phyloP scores from a whole-genome alignment of 2,888 invertebrate genomes.

The Capitulum mitella region DNA sequence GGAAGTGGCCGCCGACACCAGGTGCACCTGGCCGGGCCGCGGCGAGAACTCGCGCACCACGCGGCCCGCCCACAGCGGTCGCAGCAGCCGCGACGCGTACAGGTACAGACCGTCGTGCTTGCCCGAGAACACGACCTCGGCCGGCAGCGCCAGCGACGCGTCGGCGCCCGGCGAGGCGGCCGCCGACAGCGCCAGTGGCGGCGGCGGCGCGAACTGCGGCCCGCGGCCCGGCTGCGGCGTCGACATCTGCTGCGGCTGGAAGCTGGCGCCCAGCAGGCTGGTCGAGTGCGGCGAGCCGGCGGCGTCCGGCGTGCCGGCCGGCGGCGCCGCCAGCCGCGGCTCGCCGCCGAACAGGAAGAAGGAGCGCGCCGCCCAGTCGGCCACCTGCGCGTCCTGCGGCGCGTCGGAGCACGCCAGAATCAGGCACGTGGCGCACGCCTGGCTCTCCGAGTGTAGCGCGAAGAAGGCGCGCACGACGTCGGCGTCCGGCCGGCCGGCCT shows the following conservation, averaged over 20 bases:
- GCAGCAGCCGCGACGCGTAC: constrained; percentile 76
- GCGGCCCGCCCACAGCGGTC: constrained; percentile 78
- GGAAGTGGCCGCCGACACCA: constrained; percentile 59
- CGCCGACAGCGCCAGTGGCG: constrained; percentile 29
- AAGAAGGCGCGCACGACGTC: constrained; percentile 79
- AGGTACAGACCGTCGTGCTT: constrained; percentile 92
- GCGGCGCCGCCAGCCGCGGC: constrained; percentile 5
- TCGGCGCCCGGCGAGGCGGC: constrained; percentile 32
- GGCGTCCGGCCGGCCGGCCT: constrained; percentile 77
- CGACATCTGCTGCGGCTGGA: constrained; percentile 26
- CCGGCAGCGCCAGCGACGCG: constrained; percentile 22
- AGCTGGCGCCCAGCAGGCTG: constrained; percentile 12
- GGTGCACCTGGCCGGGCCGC: constrained; percentile 44
- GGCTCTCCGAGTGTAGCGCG: constrained; percentile 66
- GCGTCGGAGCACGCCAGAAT: constrained; percentile 70
- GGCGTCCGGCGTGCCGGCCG: constrained; percentile 23
- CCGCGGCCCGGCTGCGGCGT: constrained; percentile 11
- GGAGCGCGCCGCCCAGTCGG: constrained; percentile 83
- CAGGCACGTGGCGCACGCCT: constrained; percentile 82
- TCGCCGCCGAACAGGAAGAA: constrained; percentile 81
- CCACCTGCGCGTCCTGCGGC: constrained; percentile 42
- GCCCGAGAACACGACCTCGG: constrained; percentile 53
- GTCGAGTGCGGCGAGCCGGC: background rate
- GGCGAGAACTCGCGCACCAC: constrained; percentile 34
- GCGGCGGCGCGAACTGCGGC: background rate